Evolutionary conservation across 2,113 vertebrate species (phyloP), one percentile per base, ranked within the genome.

Genomic region (Anhinga anhinga): DNA sequence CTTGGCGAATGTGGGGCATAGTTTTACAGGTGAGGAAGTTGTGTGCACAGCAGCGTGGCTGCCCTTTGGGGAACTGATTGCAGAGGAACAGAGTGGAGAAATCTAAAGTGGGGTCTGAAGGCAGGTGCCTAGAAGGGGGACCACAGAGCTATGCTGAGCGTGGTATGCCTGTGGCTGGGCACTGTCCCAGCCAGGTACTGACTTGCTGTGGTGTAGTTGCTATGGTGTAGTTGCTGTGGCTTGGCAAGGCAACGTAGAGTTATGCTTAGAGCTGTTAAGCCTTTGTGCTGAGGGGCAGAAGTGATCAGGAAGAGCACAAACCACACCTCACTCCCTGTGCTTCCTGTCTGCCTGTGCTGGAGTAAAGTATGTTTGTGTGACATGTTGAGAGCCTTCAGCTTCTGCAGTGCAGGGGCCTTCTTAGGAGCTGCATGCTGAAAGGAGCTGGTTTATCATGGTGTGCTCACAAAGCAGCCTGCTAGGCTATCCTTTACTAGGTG

Each of bases 1-100:
- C 11, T 4, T 40, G 62, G 34, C n/a, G 6, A 82, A 2, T 0
- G 1, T 5, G 10, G 36, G n/a, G 6, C 17, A 5, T 25, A 8
- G 30, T 10, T 10, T 10, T 2, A 36, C 15, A 15, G 34, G 47
- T 40, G 42, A 88, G 74, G 63, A 71, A 22, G 32, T 32, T 52
- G 13, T 17, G 3, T 13, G 19, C 26, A 2, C 7, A 36, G 55
- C 72, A 91, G 34, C 11, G 7, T 26, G 19, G 26, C 36, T 40
- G 36, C 8, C 3, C 30, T 65, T 11, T 5, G 13, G 25, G 20
- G 21, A 86, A 10, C 52, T 49, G 20, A 19, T 20, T 16, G 29
- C 27, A 45, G 55, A 58, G 49, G 36, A 79, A 27, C 20, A 82
- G 17, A 45, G 40, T 6, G 30, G 45, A 49, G n/a, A 52, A 63